Conservation (phyloP, 2,888 invertebrate genomes). For the Andricus curvator region DNA sequence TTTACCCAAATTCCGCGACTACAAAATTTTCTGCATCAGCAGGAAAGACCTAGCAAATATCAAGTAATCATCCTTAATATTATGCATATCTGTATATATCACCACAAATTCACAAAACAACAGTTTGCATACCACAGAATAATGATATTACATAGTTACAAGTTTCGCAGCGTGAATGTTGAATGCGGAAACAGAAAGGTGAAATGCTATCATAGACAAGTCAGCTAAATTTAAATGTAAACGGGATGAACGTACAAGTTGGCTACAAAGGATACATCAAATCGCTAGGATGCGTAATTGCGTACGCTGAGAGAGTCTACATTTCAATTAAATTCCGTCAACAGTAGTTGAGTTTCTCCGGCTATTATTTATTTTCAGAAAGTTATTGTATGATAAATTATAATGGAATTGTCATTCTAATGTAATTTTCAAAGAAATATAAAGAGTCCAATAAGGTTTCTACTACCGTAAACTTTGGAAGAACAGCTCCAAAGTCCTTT, state of each 20-base stretch:
- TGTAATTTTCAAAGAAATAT: neutral
- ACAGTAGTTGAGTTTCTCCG: too few relatives aligned
- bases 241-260: constrained; percentile 42
- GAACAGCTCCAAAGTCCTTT: neutral
- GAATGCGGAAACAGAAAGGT: neutral
- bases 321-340: too few relatives aligned
- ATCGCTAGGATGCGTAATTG: neutral
- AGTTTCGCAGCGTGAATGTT: neutral
- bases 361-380: neutral
- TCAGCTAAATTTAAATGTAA: constrained; percentile 59
- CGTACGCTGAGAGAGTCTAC: neutral
- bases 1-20: too few relatives aligned
- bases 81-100: too few relatives aligned
- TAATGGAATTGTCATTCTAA: neutral
- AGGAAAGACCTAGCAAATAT: neutral
- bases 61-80: neutral
- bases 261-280: neutral
- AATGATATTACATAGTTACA: neutral
- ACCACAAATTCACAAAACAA: neutral
- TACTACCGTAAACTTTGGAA: neutral
- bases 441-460: neutral
- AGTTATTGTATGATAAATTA: neutral
- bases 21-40: neutral
- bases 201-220: neutral
- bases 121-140: neutral